Evolutionary conservation across 2,797 vertebrate species (phyloP).

Genomic region (Potorous gilbertii): DNA sequence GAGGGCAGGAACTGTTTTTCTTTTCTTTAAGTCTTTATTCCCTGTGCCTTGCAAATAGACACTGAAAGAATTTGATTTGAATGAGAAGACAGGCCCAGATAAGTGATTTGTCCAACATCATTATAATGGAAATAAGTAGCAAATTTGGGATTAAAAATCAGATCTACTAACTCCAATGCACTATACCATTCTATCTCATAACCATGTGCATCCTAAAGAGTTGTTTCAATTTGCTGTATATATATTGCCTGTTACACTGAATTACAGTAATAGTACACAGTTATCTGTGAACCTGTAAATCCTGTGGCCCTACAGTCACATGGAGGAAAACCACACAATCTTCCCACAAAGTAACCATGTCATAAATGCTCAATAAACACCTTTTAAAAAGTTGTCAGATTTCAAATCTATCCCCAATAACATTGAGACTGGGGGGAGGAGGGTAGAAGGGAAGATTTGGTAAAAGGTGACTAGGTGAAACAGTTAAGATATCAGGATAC

Average conservation of each 20-base stretch:
- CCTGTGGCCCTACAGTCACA: background rate
- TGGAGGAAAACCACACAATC: background rate
- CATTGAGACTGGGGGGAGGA: background rate
- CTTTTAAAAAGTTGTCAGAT: background rate
- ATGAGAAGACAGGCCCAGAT: background rate
- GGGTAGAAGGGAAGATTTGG: background rate
- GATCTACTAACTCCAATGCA: background rate
- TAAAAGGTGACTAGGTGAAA: background rate
- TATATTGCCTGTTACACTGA: background rate
- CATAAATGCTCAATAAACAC: background rate
- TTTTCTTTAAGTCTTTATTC: background rate
- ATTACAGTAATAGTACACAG: background rate
- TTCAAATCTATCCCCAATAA: background rate
- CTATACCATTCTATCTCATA: background rate
- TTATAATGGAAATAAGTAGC: background rate
- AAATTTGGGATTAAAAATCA: background rate
- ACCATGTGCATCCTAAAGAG: background rate
- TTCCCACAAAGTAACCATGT: background rate
- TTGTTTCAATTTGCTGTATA: background rate
- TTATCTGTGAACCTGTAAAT: background rate
- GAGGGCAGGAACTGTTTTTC: background rate
- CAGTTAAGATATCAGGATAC: background rate
- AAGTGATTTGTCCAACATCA: background rate
- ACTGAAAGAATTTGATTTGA: background rate
- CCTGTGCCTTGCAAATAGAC: background rate